Evolutionary conservation across 2,888 invertebrate genomes (phyloP), one percentile per base, ranked within the genome.

Genomic region (Aphelenchoides bicaudatus): DNA sequence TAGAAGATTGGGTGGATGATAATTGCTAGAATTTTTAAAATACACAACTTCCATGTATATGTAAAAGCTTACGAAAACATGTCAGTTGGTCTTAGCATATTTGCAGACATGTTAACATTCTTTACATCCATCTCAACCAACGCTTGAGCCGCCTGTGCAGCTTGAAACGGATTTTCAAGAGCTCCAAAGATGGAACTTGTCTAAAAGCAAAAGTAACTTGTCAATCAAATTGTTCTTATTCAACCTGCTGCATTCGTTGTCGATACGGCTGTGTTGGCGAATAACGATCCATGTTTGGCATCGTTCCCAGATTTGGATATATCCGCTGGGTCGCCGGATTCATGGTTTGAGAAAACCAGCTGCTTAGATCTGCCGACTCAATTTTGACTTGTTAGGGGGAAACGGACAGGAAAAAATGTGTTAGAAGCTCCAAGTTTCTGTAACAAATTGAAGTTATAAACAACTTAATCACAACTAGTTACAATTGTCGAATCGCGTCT

Each of bases 231-330:
- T 6, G 21, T 53, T 57, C 43, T 62, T 19, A 58, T 13, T 50
- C 21, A 27, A 59, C 59, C 43, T 51, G 54, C 63, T 59, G 59
- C 59, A 59, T 59, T 29, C 63, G 28, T 21, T 63, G 50, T 29
- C 59, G 59, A 61, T 58, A 58, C 1, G 48, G 27, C n/a, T n/a
- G n/a, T 3, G 60, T 58, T 8, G 59, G 59, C 8, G 59, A 62
- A 27, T 59, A 59, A 16, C 59, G 53, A 16, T 54, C 59, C 28
- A 31, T 38, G 21, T 38, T 27, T 3, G 46, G 8, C 66, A 85
- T 79, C 38, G 86, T 85, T 71, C 62, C 62, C 47, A 62, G 53
- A 23, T 48, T 38, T 29, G 63, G 63, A 43, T 62, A 62, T 43
- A 62, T 52, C 16, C 63, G 58, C 38, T 62, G 63, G n/a, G n/a